Percentiles rank a stretch among this genome's conserved stretches.
Evolutionary conservation across 64 coral and sea anemone species (phyloP).

Genomic region (Montipora cactus): DNA sequence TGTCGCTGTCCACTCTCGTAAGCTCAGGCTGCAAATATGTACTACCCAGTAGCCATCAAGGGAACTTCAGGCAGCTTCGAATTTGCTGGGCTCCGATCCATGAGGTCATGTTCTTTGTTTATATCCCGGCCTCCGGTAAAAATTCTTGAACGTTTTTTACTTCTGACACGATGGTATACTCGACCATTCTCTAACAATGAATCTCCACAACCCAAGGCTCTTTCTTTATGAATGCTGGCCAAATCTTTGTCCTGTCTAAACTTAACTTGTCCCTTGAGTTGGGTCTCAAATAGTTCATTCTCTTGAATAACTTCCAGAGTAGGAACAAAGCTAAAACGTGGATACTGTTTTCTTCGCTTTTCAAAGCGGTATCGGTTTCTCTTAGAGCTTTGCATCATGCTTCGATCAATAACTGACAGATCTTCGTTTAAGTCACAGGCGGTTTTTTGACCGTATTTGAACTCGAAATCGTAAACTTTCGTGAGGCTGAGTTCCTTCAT

Average conservation of each 20-base stretch:
- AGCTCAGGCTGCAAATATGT: too few relatives aligned
- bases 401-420: background rate
- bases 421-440: constrained; percentile 34
- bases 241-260: constrained; percentile 3
- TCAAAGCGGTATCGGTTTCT: constrained; percentile 41
- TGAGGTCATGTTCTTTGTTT: too few relatives aligned
- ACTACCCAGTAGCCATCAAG: too few relatives aligned
- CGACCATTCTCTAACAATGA: background rate
- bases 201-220: constrained; percentile 11
- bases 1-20: too few relatives aligned
- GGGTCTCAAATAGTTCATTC: constrained; percentile 38
- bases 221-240: constrained; percentile 18
- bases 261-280: background rate
- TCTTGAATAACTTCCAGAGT: constrained; percentile 72
- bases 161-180: background rate
- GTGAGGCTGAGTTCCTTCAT: constrained; percentile 37
- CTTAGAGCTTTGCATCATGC: constrained; percentile 44
- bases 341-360: constrained; percentile 41
- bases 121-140: background rate
- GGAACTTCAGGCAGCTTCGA: too few relatives aligned
- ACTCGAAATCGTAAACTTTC: constrained; percentile 71
- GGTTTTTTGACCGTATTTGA: constrained; percentile 67
- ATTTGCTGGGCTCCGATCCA: too few relatives aligned
- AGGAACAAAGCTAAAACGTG: constrained; percentile 57
- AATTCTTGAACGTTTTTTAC: background rate